Evolutionary conservation across 2,888 invertebrate genomes (phyloP).

Genomic region (Watsonalla binaria): DNA sequence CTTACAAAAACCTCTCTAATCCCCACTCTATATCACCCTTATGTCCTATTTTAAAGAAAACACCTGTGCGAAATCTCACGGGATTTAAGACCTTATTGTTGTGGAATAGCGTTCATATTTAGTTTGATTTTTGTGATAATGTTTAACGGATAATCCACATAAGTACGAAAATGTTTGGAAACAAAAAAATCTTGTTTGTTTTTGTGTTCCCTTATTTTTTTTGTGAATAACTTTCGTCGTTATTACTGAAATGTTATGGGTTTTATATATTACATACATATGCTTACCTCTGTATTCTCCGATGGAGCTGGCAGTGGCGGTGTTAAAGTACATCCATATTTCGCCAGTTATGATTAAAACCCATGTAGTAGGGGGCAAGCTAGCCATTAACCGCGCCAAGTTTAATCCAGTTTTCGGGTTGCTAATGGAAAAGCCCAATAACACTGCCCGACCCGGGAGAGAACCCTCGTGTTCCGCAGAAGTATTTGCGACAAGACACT

Average conservation of each 20-base stretch:
- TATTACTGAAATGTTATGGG: neutral
- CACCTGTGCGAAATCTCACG: neutral
- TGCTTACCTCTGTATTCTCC: too few species aligned
- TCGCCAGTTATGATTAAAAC: too few species aligned
- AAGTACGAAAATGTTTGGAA: conserved; percentile 3
- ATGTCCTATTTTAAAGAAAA: neutral
- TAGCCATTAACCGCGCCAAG: too few species aligned
- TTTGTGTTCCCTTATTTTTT: neutral
- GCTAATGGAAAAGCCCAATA: too few species aligned
- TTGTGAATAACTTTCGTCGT: neutral
- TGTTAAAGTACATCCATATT: too few species aligned
- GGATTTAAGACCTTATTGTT: neutral
- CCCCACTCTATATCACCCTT: neutral
- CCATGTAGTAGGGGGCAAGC: too few species aligned
- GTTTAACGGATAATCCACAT: neutral
- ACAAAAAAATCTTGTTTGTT: conserved; percentile 2
- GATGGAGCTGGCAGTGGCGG: too few species aligned
- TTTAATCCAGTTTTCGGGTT: too few species aligned
- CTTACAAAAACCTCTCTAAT: conserved; percentile 16
- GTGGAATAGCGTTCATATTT: neutral
- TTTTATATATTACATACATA: neutral
- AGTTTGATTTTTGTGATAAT: too few species aligned
- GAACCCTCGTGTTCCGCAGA: too few species aligned
- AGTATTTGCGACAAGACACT: too few species aligned
- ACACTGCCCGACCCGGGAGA: too few species aligned